Percentiles rank a stretch among this genome's conserved stretches.
Evolutionary conservation across 2,888 invertebrate species (phyloP).

Genomic region (Epistrophe eligans): DNA sequence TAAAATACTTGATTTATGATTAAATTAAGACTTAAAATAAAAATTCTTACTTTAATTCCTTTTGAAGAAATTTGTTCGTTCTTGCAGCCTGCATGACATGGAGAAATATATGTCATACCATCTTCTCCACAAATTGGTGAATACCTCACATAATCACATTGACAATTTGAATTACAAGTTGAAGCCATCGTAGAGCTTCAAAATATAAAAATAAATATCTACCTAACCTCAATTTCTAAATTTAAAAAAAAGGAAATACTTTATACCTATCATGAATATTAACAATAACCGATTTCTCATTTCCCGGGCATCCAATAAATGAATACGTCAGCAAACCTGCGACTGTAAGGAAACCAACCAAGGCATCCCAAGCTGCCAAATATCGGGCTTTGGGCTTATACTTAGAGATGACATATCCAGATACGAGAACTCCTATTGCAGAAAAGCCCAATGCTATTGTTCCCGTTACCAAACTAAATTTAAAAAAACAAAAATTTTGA

Average conservation of each 20-base stretch:
- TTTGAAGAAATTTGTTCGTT: constrained; percentile 82
- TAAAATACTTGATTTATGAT: too few relatives aligned
- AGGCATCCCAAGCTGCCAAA: constrained; percentile 89
- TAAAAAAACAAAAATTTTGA: not conserved
- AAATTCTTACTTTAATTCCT: constrained; percentile 83
- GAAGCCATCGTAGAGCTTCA: constrained; percentile 61
- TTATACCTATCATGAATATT: constrained; percentile 81
- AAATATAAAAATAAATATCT: not conserved
- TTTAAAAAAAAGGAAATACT: constrained; percentile 15
- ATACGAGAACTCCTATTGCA: constrained; percentile 87
- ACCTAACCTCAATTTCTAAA: not conserved
- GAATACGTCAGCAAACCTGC: constrained; percentile 87
- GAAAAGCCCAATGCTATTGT: constrained; percentile 89
- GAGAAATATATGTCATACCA: constrained; percentile 89
- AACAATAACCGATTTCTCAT: constrained; percentile 84
- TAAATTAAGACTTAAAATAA: too few relatives aligned
- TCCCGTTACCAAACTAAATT: constrained; percentile 88
- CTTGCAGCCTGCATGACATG: constrained; percentile 92
- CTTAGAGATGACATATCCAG: constrained; percentile 88
- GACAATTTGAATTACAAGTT: constrained; percentile 87
- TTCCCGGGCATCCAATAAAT: constrained; percentile 88
- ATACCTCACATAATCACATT: constrained; percentile 89
- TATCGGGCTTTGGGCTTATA: constrained; percentile 88
- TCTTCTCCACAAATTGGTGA: constrained; percentile 89
- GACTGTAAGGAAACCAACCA: constrained; percentile 87